A percentile compares a stretch with the other conserved stretches of the same genome.
Evolutionary conservation across 2,113 vertebrate species (phyloP).

Genomic region (Ptyas mucosa): DNA sequence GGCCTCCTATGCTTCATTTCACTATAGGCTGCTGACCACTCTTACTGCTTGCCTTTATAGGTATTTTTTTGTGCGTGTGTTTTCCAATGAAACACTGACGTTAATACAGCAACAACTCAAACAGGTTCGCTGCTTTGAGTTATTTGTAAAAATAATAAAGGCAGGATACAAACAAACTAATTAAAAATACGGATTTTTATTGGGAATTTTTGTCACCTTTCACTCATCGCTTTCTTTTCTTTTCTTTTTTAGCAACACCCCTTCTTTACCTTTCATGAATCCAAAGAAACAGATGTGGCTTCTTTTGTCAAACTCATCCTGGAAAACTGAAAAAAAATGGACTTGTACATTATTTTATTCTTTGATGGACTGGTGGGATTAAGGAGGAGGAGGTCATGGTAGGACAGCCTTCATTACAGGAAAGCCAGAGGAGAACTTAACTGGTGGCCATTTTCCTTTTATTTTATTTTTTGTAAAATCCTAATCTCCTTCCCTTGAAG

Average conservation of each 20-base stretch:
- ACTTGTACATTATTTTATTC: constrained; percentile 57
- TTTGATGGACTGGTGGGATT: constrained; percentile 73
- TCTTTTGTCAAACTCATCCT: constrained; percentile 93
- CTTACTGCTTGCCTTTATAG: too few species aligned
- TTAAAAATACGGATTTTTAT: neutral
- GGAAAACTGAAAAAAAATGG: constrained; percentile 79
- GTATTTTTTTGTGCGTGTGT: too few species aligned
- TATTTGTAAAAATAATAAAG: neutral
- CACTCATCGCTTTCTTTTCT: constrained; percentile 32
- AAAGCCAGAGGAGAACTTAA: constrained; percentile 62
- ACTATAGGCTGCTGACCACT: too few species aligned
- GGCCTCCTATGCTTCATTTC: too few species aligned
- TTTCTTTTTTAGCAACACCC: constrained; percentile 82
- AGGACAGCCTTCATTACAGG: constrained; percentile 55
- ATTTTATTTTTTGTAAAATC: constrained; percentile 43
- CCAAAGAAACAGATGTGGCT: constrained; percentile 95
- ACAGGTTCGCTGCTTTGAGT: neutral
- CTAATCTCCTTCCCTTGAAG: constrained; percentile 43
- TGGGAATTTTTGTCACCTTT: constrained; percentile 26
- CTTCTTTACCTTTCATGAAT: constrained; percentile 92
- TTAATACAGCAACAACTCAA: too few species aligned
- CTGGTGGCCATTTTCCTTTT: constrained; percentile 48
- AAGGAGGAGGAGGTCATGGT: constrained; percentile 58
- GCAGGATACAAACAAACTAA: neutral
- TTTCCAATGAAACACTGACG: too few species aligned